Evolutionary conservation across 2,888 invertebrate species (phyloP).

Genomic region (Rhyacophila evoluta): DNA sequence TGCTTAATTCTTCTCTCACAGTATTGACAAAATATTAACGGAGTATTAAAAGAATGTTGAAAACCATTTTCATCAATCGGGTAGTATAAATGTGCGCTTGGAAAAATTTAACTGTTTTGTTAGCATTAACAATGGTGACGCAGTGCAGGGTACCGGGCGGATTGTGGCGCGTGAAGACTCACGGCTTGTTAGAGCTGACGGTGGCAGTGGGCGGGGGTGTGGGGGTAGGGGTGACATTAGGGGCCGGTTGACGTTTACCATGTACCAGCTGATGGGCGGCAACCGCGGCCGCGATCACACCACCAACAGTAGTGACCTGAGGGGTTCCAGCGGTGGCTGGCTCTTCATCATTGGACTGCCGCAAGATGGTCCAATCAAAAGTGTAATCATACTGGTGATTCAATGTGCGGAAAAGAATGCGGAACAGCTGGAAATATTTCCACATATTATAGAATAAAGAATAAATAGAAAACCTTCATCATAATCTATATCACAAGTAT

Average conservation of each 20-base stretch:
- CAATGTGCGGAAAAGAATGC: slow-evolving; percentile 98
- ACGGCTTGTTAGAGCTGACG: slow-evolving; percentile 4
- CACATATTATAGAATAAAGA: slow-evolving; percentile 82
- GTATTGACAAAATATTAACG: not conserved
- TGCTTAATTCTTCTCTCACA: not conserved
- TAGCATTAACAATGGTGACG: not conserved
- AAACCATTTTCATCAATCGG: not conserved
- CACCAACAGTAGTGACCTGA: not conserved
- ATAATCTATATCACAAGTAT: not conserved
- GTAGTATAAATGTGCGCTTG: not conserved
- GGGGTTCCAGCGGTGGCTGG: not conserved
- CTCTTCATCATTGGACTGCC: slow-evolving; percentile 82
- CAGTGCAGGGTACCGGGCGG: not conserved
- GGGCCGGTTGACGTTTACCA: slow-evolving; percentile 16
- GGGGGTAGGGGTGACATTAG: not conserved
- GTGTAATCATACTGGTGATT: slow-evolving; percentile 99
- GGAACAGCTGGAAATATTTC: slow-evolving; percentile 75
- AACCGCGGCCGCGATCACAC: too few species aligned
- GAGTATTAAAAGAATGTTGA: not conserved
- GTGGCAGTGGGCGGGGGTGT: slow-evolving; percentile 20
- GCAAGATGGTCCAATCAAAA: slow-evolving; percentile 99
- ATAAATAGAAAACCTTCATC: slow-evolving; percentile 68
- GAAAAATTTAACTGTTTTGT: not conserved
- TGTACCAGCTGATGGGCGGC: not conserved
- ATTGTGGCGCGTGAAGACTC: not conserved